Evolutionary conservation across 2,113 vertebrate genomes (phyloP), one percentile per base, ranked within the genome.

Genomic region (Oenanthe oenanthe): DNA sequence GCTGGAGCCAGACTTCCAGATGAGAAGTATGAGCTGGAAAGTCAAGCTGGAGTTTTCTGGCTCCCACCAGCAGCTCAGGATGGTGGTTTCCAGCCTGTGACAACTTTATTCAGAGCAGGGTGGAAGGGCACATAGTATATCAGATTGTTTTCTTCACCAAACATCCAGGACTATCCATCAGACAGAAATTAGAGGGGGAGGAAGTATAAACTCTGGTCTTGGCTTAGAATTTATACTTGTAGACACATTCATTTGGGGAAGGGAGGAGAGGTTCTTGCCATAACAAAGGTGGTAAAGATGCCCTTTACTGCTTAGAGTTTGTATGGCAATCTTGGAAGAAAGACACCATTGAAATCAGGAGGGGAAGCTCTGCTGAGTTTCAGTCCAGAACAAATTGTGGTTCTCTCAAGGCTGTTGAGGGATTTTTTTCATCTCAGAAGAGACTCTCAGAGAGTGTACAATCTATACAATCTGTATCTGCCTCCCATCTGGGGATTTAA

Each of bases 301-400:
- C 15, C 81, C 92, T 88, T 95, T 76, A 93, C 86, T 80, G 88
- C 48, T 17, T 51, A 58, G 81, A 53, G 92, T 95, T 97, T 96
- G 96, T 70, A 95, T 96, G 97, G 96, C 96, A 95, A 95, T 51
- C 91, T 93, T 89, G 73, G 95, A 96, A 94, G 88, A 67, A 94
- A 91, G 92, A 95, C 93, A 97, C 97, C 96, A 97, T 88, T 96
- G 97, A 97, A 97, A 96, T 95, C 95, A 84, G 85, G 82, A 80
- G 87, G 83, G 81, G 89, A 80, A 88, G 82, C 85, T 96, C 87
- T 74, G 71, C 38, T 72, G 73, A 79, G n/a, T 72, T 92, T 54
- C 53, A 68, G 17, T 78, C 85, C 19, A 18, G 3, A 53, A 48
- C 16, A 57, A 90, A 61, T 6, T 78, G 53, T 62, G 47, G 32